Evolutionary conservation across 2,113 vertebrate genomes (phyloP), one percentile per base, ranked within the genome.

Genomic region (Nannospalax galili): DNA sequence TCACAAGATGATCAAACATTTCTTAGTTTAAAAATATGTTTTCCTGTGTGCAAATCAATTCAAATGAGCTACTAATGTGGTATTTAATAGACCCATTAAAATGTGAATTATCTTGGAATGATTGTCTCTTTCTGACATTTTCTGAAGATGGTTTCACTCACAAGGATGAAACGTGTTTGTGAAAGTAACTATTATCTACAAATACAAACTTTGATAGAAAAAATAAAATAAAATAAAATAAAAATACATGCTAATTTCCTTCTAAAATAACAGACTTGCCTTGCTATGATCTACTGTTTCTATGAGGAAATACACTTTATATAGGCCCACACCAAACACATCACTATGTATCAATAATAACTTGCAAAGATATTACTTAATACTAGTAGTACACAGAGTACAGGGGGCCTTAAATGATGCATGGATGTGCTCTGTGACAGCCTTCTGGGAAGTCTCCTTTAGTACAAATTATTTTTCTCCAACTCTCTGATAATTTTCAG

Each of bases 101-200:
- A 88, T 79, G n/a, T 70, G 80, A 94, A 95, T 90, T 80, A 85
- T 92, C 45, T 94, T 78, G 32, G 87, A 95, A 92, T 88, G 32
- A 96, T 45, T 94, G 3, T 72, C 73, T 93, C 74, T 96, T 94
- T 64, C 28, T 26, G 62, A 42, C 62, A 24, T 94, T 92, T 95
- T 81, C 45, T 60, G 69, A 91, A 73, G 78, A 64, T 8, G 56
- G 16, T 56, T 72, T 84, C 82, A 48, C 22, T 81, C 10, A 69
- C 56, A 96, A 93, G 45, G 35, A 89, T 7, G 91, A 88, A 28
- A 90, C 0, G 67, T 87, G 12, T 88, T 93, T 77, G 4, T 84
- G 67, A 95, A 92, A 48, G 74, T 69, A 91, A 87, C 48, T 77
- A 15, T 56, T 80, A 56, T 87, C 22, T 42, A 86, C 40, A 20